Percentiles rank a stretch among this genome's conserved stretches.
Evolutionary conservation across 37 sponge, comb jelly and placozoan species (phyloP).

Genomic region (Oscarella lobularis): DNA sequence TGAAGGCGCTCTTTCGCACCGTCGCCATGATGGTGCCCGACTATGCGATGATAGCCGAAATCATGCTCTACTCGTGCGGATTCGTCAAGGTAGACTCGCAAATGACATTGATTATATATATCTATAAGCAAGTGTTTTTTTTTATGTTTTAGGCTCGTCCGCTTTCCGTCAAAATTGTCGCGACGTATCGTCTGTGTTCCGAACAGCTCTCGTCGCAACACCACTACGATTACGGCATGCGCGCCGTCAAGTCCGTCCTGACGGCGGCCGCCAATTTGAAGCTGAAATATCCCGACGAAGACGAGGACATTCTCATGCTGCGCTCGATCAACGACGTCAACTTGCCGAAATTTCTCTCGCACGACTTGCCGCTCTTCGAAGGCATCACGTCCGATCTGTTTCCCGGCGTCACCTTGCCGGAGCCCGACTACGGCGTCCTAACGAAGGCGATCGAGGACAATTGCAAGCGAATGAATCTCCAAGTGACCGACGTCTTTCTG

Average conservation of each 20-base stretch:
- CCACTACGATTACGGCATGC: slow-evolving; percentile 99
- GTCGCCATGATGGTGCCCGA: slow-evolving; percentile 99
- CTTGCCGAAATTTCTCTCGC: slow-evolving; percentile 90
- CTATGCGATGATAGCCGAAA: slow-evolving; percentile 98
- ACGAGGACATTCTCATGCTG: slow-evolving; percentile 92
- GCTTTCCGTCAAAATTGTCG: slow-evolving; percentile 98
- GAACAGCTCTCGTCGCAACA: slow-evolving; percentile 98
- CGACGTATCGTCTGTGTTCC: slow-evolving; percentile 96
- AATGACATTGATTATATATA: not conserved
- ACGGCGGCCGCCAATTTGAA: slow-evolving; percentile 98
- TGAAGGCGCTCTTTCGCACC: slow-evolving; percentile 92
- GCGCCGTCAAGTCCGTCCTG: slow-evolving; percentile 98
- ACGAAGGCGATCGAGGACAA: slow-evolving; percentile 64
- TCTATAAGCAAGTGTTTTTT: not conserved
- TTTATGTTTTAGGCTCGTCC: slow-evolving; percentile 54
- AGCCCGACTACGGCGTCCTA: slow-evolving; percentile 84
- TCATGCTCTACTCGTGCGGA: slow-evolving; percentile 94
- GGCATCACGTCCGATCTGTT: slow-evolving; percentile 97
- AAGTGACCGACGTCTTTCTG: slow-evolving; percentile 69
- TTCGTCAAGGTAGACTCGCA: slow-evolving; percentile 47
- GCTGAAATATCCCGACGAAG: slow-evolving; percentile 94
- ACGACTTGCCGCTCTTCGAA: slow-evolving; percentile 88
- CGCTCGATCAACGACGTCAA: slow-evolving; percentile 95
- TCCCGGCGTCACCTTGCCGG: slow-evolving; percentile 86
- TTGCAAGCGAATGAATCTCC: slow-evolving; percentile 76